Evolutionary conservation across 2,113 vertebrate species (phyloP), one percentile per base, ranked within the genome.

Genomic region (Merops nubicus): DNA sequence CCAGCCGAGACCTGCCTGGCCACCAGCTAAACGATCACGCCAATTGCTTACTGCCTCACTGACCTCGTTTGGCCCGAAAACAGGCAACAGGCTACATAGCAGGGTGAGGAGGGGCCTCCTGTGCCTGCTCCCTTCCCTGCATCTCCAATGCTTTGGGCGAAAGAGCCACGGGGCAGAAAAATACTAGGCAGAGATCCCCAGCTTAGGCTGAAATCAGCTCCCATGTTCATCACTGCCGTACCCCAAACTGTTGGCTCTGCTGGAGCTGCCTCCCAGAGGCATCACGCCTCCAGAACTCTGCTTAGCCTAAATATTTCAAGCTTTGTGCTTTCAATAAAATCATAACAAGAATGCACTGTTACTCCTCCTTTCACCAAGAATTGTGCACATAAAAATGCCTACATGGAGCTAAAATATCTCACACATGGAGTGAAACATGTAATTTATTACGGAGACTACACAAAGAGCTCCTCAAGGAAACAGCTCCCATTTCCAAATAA

Each of bases 21-120:
- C 50, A 12, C 42, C 26, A 47, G 22, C 11, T 5, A 4, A 22
- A 34, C 0, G 1, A 9, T 4, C 21, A 23, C 1, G 2, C 56
- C 25, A 17, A 42, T 12, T 0, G 33, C 53, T 17, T 2, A 0
- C 42, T 11, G 26, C 21, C 64, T 28, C 31, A 22, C 34, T 11
- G 18, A 6, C 36, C 34, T 11, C 2, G 10, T 6, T 18, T 6
- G 33, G 26, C 8, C 57, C 3, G 1, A 57, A 40, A 19, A 2
- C 19, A 4, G 36, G 36, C 50, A 20, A 3, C 15, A 1, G 0
- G 0, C 5, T 3, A 5, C 5, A 0, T 2, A 6, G 34, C 12
- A 17, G 48, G 25, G 15, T 1, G 64, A 42, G 25, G 14, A 59
- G 11, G 22, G 33, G 15, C 11, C 76, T 36, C 29, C 53, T 17